These are phyloP conservation scores for Pseudotriccus pelzelni DNA, from an alignment of 2,797 vertebrate genomes.

Conservation along the genomic window DNA sequence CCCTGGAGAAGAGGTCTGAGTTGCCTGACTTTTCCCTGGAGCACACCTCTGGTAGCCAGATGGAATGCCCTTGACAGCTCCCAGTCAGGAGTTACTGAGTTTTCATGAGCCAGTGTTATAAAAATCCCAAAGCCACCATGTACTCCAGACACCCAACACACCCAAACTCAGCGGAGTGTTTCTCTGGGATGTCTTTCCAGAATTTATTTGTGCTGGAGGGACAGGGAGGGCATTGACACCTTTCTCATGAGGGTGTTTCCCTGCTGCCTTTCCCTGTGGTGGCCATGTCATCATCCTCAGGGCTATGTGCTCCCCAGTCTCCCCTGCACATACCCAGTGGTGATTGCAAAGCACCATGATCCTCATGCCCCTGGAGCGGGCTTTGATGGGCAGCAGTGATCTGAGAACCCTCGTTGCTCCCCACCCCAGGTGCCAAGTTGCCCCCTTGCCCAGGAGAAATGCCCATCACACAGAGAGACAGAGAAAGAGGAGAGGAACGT, in stretches of 20 bases:
- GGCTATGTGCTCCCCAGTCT: background rate
- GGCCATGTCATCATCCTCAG: background rate
- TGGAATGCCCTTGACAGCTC: background rate
- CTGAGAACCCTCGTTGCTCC: background rate
- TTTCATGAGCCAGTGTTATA: background rate
- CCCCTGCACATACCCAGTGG: rapidly evolving
- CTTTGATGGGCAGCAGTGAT: background rate
- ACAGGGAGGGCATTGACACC: background rate
- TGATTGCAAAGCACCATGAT: rapidly evolving
- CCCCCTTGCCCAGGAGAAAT: background rate
- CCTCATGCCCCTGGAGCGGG: background rate
- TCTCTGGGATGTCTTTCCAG: background rate
- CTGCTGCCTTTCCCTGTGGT: background rate
- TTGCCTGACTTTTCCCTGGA: background rate
- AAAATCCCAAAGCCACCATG: background rate
- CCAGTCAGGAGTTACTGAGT: background rate
- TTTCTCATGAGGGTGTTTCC: background rate
- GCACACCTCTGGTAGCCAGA: background rate
- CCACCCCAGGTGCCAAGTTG: background rate
- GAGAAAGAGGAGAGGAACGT: background rate
- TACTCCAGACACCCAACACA: background rate
- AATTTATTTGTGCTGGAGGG: background rate
- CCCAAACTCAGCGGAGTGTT: background rate
- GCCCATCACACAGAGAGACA: rapidly evolving
- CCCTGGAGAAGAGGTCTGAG: background rate